Percentiles rank a stretch among this genome's conserved stretches.
Evolutionary conservation across 2,888 invertebrate species (phyloP).

Genomic region (Anoncus sp.): DNA sequence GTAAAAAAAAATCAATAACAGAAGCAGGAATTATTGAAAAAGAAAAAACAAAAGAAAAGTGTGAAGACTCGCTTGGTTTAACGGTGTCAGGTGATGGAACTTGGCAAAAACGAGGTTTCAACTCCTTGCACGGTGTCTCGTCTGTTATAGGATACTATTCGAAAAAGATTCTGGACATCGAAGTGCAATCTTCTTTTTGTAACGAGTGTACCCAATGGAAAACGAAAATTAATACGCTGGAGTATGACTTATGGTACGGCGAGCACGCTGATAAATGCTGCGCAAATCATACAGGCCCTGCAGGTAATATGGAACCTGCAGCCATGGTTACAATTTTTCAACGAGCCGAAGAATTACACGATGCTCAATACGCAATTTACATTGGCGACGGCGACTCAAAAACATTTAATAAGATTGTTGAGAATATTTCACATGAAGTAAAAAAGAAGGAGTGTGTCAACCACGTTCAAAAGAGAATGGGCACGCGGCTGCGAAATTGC

Average conservation of each 20-base stretch:
- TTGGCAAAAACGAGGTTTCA: too few relatives aligned
- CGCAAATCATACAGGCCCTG: not conserved
- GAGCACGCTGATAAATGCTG: constrained; percentile 1
- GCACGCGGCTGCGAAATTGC: constrained; percentile 51
- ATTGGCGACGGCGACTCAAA: constrained; percentile 57
- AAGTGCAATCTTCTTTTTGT: not conserved
- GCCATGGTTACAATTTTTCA: constrained; percentile 2
- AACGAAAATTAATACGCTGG: not conserved
- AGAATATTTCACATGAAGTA: constrained; percentile 40
- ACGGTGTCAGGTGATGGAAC: too few relatives aligned
- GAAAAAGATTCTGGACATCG: constrained; percentile 42
- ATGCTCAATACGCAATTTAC: constrained; percentile 38
- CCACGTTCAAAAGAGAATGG: constrained; percentile 45
- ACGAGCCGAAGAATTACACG: constrained; percentile 21
- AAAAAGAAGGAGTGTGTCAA: constrained; percentile 51
- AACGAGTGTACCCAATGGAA: not conserved
- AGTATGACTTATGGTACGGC: constrained; percentile 5
- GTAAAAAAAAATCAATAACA: not conserved
- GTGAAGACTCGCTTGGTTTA: too few relatives aligned
- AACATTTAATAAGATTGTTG: constrained; percentile 40
- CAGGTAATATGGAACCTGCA: not conserved
- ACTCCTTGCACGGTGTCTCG: too few relatives aligned
- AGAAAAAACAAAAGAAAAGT: too few relatives aligned
- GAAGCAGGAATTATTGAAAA: too few relatives aligned
- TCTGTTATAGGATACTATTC: too few relatives aligned